These are phyloP conservation scores for Protonibea diacanthus DNA, from an alignment of 2,797 vertebrate genomes.

Conservation along the genomic window DNA sequence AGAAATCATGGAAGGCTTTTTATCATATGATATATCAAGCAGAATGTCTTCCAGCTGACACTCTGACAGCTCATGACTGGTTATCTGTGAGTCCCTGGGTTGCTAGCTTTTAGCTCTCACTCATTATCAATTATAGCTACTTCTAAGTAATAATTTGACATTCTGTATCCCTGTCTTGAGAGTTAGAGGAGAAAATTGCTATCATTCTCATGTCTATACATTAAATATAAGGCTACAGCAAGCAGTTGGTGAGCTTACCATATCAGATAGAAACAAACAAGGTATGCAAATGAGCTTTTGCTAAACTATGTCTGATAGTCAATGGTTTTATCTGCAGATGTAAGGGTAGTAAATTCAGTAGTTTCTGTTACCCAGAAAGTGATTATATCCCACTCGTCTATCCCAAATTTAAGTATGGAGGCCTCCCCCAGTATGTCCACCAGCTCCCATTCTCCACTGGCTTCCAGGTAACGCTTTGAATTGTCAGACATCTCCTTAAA, in stretches of 20 bases:
- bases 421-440: conserved; percentile 84
- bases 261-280: neutral
- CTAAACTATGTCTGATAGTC: neutral
- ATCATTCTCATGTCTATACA: neutral
- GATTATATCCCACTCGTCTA: conserved; percentile 90
- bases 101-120: no score
- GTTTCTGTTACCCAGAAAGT: conserved; percentile 85
- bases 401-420: conserved; percentile 85
- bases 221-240: neutral
- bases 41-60: no score
- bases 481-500: conserved; percentile 86
- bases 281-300: neutral
- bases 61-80: no score
- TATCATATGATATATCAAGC: no score
- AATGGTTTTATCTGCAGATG: neutral
- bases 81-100: no score
- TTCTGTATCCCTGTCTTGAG: neutral
- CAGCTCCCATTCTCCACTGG: conserved; percentile 90
- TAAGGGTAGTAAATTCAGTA: neutral
- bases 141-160: neutral
- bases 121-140: neutral
- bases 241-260: neutral
- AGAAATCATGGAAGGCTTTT: no score
- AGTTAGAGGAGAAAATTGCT: neutral
- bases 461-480: conserved; percentile 87